Percentiles rank a stretch among this genome's conserved stretches.
Conservation (phyloP, 2,888 invertebrate species). For the Cosmia pyralina region DNA sequence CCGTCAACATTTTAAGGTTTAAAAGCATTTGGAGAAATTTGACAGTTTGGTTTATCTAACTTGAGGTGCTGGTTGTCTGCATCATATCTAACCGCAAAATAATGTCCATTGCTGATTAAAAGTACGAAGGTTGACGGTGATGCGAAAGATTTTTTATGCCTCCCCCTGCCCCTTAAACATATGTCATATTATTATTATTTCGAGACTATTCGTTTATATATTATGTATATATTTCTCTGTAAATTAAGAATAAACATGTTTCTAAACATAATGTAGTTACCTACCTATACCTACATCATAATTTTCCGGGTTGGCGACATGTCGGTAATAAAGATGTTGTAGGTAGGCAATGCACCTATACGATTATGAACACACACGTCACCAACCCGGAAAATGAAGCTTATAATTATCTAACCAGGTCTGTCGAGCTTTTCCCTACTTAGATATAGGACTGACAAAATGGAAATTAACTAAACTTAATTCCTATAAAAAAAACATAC, state of each 20-base stretch:
- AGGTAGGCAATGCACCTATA: not conserved
- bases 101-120: not conserved
- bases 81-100: not conserved
- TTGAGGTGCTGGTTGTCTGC: no score
- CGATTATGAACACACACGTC: slow-evolving; percentile 6
- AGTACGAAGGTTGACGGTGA: not conserved
- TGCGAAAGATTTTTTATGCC: not conserved
- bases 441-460: not conserved
- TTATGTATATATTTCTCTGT: not conserved
- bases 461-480: not conserved
- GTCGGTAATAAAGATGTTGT: slow-evolving; percentile 10
- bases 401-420: not conserved
- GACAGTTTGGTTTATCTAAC: no score
- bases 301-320: slow-evolving; percentile 23
- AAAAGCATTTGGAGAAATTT: no score
- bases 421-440: not conserved
- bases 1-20: no score
- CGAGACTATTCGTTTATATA: not conserved
- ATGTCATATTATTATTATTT: not conserved
- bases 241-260: no score
- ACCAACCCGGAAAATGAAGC: slow-evolving; percentile 6
- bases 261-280: slow-evolving; percentile 7
- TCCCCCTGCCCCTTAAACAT: no score
- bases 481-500: no score
- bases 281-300: not conserved